Evolutionary conservation across 2,797 vertebrate species (phyloP).

Genomic region (Falco cherrug): DNA sequence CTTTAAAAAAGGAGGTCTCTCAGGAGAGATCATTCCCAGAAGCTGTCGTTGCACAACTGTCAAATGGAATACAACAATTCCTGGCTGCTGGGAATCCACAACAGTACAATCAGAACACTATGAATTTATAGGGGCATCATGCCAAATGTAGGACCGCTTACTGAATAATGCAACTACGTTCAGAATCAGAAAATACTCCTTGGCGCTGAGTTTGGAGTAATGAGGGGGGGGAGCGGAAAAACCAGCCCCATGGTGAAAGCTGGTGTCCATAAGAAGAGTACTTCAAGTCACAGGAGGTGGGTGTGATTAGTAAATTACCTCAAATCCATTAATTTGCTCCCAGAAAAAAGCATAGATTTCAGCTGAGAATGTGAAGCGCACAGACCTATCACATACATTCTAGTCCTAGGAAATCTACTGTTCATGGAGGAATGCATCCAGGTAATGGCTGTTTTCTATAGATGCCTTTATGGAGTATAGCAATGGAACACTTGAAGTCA

Average conservation of each 20-base stretch:
- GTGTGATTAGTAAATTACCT: not conserved
- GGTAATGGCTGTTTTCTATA: slow-evolving; percentile 64
- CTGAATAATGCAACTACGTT: not conserved
- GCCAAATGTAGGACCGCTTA: not conserved
- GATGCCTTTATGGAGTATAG: slow-evolving; percentile 89
- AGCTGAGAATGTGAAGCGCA: not conserved
- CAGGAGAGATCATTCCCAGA: not conserved
- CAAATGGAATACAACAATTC: not conserved
- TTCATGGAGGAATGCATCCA: not conserved
- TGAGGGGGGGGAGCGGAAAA: not conserved
- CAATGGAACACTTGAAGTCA: slow-evolving; percentile 79
- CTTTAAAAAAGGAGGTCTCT: not conserved
- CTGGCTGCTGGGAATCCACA: not conserved
- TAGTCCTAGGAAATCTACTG: not conserved
- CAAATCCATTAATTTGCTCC: not conserved
- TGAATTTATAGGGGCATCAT: not conserved
- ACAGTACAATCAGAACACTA: not conserved
- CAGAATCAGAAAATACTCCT: not conserved
- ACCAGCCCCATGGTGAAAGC: not conserved
- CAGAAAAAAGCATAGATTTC: not conserved
- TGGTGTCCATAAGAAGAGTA: not conserved
- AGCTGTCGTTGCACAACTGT: not conserved
- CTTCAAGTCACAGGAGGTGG: not conserved
- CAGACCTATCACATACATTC: not conserved
- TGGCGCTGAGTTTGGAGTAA: not conserved